Base-by-base conservation (phyloP, 2,888 invertebrate species). In the Tetranychus piercei region DNA sequence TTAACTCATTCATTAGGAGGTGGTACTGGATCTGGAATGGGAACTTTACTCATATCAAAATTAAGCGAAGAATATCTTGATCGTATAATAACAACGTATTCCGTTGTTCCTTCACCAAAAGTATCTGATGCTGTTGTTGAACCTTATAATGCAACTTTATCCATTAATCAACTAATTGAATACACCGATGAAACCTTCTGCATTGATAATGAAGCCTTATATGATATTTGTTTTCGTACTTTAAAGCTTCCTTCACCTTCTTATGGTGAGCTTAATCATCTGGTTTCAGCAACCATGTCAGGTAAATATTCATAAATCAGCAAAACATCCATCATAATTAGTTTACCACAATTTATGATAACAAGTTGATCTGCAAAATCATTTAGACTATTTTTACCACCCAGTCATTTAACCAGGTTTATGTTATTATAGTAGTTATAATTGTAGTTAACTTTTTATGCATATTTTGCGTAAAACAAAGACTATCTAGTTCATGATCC, bases 31-130 rank as follows among this genome's bases (percentile, higher is more conserved):
- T 90, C 90, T 0, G 91, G 91, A 6, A 86, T 91, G 83, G 91
- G 91, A 45, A 91, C 91, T 0, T 83, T 91, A 74, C 85, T 91
- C 67, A 88, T 90, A 78, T 90, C 90, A 78, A 92, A 91, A 84
- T 90, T 92, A 80, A 86, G 90, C 22, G 90, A 91, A 82, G 91
- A 91, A 82, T 91, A 90, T 81, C 91, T 91, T 0, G 91, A 91
- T 83, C 85, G 90, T 79, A 91, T 91, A 80, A 89, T 91, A 85
- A 88, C 87, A 81, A 89, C 90, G 0, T 91, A 89, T 84, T 89
- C 89, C 72, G 90, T 91, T 71, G 88, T 90, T 80, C 91, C 91
- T 23, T 90, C 90, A 6, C 90, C 91, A 9, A 91, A 91, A 86
- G 89, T 86, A 74, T 82, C 82, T 8, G 83, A 84, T 78, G 83